Base-by-base conservation (phyloP, 92 coral and sea anemone species). In the Epizoanthus fatuus region DNA sequence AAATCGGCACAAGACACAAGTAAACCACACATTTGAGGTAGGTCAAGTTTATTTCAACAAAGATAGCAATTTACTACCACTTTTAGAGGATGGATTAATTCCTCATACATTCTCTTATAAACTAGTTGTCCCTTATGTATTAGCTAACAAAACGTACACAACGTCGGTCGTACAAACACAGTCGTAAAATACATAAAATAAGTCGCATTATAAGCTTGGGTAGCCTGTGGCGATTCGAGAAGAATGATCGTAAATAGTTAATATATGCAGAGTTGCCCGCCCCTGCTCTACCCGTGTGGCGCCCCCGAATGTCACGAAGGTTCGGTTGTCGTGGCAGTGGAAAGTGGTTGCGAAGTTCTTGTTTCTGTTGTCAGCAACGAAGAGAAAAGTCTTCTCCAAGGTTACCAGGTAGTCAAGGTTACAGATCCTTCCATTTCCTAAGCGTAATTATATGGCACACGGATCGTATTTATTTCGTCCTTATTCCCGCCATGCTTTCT, bases 381-480 rank as follows among this genome's bases (percentile, higher is more conserved):
- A 95, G 81, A 85, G 95, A 97, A 92, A 95, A 97, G 90, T 88
- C 98, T 90, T 94, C 99, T 93, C 99, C 99, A 97, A 97, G 99
- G 99, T 93, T 96, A 97, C 98, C 87, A 93, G 87, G 99, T 97
- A 97, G 99, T 95, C 99, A 97, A 97, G 99, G 99, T 95, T 97
- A 97, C 99, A 91, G 95, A 95, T 93, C 94, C 94, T 96, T 95
- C 98, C 97, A 93, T 91, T 93, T 94, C 93, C 94, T 95, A 92
- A 93, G 94, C 82, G 93, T 76, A 93, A 88, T 93, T 95, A 81
- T 91, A 77, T 74, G 75, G 52, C 78, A 92, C 91, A 89, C 86
- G 89, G 91, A 87, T 90, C 91, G 93, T 70, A 89, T 94, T 97
- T 86, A 79, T 94, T 83, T 73, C 88, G 84, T 66, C 56, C 81